Base-by-base conservation (phyloP, 2,113 vertebrate species). In the Arvicanthis niloticus region DNA sequence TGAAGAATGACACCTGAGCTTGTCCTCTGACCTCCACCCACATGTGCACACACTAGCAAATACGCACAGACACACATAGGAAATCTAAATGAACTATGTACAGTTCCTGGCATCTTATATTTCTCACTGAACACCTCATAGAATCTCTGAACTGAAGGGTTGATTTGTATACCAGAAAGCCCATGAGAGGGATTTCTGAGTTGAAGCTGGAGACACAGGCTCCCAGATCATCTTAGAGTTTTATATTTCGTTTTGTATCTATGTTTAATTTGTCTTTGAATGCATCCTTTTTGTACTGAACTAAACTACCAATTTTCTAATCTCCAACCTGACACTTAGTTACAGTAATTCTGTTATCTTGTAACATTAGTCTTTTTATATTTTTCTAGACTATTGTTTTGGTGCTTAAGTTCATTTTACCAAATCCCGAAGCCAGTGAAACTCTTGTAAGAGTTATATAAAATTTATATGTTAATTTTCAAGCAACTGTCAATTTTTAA, bases 381-480 rank as follows among this genome's bases (percentile, higher is more conserved):
- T 53, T 93, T 90, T 90, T 88, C n/a, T 85, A 73, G 53, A 53
- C 29, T n/a, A 91, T 19, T 34, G 93, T 85, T 85, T 90, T 34
- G 51, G 6, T 24, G 92, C 82, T 92, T 73, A 88, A 88, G 68
- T 88, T 65, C 7, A 95, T 85, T 85, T 91, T 92, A 91, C 91
- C 60, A 93, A 93, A 62, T 60, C 42, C 34, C 75, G 91, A 94
- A 92, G 42, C 65, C 58, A 73, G 67, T 67, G 40, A 89, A 51
- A 84, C 16, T 42, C 58, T 92, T 76, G 77, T 15, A 45, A 65
- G 60, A 91, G 68, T 31, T 89, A 5, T 19, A 45, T 91, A 72
- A 87, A 88, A 89, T 89, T 45, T 88, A 96, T 51, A 88, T 53
- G 80, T 70, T 92, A 92, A 96, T 84, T 94, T 88, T 90, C 37